Percentiles rank a stretch among this genome's conserved stretches.
These are phyloP conservation scores for Muntiacus muntjak DNA, from an alignment of 2,113 vertebrate species.

Conservation along the genomic window DNA sequence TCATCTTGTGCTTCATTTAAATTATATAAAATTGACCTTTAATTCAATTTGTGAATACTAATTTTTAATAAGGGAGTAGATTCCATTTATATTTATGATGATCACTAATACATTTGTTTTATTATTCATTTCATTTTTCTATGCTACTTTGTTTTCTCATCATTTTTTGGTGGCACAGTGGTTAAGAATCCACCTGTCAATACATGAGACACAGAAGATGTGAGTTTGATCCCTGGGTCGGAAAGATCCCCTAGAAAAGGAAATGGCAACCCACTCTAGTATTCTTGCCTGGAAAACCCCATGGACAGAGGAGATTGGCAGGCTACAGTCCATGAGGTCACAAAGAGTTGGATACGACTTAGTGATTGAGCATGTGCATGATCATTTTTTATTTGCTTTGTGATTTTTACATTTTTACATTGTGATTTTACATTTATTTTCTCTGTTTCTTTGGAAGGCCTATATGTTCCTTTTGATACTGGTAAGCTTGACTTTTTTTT, in stretches of 20 bases:
- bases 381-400: not conserved
- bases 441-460: not conserved
- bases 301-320: not conserved
- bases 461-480: not conserved
- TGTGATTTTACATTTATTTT: not conserved
- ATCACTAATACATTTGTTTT: not conserved
- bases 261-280: not conserved
- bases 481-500: not conserved
- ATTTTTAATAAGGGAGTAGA: constrained; percentile 27
- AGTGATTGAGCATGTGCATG: not conserved
- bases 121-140: constrained; percentile 15
- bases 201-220: not conserved
- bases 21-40: constrained; percentile 15
- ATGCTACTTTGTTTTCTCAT: not conserved
- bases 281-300: not conserved
- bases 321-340: not conserved
- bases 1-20: constrained; percentile 34
- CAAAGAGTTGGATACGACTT: not conserved
- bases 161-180: not conserved
- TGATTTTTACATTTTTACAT: not conserved
- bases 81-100: constrained; percentile 1
- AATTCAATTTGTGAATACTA: not conserved
- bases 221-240: not conserved
- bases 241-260: not conserved
- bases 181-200: not conserved